Percentiles rank a stretch among this genome's conserved stretches.
Conservation (phyloP, 2,888 invertebrate species). For the Cheilosia soror region DNA sequence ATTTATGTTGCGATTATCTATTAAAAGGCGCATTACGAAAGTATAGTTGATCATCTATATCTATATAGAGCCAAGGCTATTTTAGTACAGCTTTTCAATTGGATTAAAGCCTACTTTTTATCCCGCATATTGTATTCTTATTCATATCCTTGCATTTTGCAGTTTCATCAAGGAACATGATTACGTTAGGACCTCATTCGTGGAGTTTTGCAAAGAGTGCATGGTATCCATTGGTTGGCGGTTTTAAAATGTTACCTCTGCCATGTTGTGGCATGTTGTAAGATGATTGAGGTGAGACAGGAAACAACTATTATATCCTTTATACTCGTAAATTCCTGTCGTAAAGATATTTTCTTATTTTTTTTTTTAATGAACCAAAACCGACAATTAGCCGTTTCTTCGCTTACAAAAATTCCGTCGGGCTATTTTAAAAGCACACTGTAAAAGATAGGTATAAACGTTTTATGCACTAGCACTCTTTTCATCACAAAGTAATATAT, state of each 20-base stretch:
- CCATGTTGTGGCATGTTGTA: not conserved
- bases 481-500: constrained; percentile 56
- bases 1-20: too few relatives aligned
- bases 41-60: too few relatives aligned
- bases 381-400: constrained; percentile 30
- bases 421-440: constrained; percentile 43
- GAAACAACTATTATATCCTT: not conserved
- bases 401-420: constrained; percentile 28
- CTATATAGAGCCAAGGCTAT: too few relatives aligned
- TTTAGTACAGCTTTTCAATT: not conserved
- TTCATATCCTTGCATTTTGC: too few relatives aligned
- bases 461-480: constrained; percentile 37
- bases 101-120: too few relatives aligned
- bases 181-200: too few relatives aligned
- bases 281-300: constrained; percentile 6
- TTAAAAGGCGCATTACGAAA: too few relatives aligned
- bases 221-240: too few relatives aligned
- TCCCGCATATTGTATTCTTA: too few relatives aligned
- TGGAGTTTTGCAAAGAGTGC: too few relatives aligned
- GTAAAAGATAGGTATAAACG: constrained; percentile 54
- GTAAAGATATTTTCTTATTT: not conserved
- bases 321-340: constrained; percentile 17
- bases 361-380: constrained; percentile 1
- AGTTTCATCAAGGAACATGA: too few relatives aligned
- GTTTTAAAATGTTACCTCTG: not conserved